Conservation (phyloP, 2,888 invertebrate genomes). For the Eretmocerus hayati region DNA sequence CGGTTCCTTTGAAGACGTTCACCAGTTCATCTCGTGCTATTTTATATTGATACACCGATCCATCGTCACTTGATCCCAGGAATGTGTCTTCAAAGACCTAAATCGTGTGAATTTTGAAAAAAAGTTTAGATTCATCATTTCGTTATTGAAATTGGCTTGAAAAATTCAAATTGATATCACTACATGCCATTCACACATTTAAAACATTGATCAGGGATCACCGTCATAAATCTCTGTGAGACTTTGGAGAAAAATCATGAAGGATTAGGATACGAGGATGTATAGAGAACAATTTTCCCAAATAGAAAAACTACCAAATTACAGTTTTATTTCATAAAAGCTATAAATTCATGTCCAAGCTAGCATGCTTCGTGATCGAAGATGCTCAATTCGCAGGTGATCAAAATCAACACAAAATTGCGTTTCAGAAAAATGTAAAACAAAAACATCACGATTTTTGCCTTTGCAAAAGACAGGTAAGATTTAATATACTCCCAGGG, state of each 20-base stretch:
- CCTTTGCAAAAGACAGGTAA: too few relatives aligned
- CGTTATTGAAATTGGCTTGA: too few relatives aligned
- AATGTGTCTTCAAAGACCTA: conserved; percentile 57
- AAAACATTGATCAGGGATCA: too few relatives aligned
- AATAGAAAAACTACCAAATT: conserved; percentile 20
- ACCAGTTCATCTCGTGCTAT: conserved; percentile 50
- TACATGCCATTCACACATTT: too few relatives aligned
- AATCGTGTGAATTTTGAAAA: too few relatives aligned
- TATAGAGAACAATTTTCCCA: conserved; percentile 18
- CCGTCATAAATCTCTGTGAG: too few relatives aligned
- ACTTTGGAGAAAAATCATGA: background rate
- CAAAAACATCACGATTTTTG: conserved; percentile 12
- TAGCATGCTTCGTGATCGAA: conserved; percentile 18
- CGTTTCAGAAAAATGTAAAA: conserved; percentile 12
- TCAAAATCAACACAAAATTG: conserved; percentile 16
- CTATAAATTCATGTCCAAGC: conserved; percentile 16
- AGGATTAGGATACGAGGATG: conserved; percentile 12
- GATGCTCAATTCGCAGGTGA: conserved; percentile 13
- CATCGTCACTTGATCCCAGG: conserved; percentile 59
- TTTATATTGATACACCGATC: conserved; percentile 57
- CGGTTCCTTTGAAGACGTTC: conserved; percentile 52
- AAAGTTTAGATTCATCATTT: too few relatives aligned
- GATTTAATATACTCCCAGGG: conserved; percentile 12
- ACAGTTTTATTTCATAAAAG: conserved; percentile 22
- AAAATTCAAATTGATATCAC: too few relatives aligned